Base-by-base conservation (phyloP, 2,888 invertebrate genomes). In the Agriopis leucophaearia region DNA sequence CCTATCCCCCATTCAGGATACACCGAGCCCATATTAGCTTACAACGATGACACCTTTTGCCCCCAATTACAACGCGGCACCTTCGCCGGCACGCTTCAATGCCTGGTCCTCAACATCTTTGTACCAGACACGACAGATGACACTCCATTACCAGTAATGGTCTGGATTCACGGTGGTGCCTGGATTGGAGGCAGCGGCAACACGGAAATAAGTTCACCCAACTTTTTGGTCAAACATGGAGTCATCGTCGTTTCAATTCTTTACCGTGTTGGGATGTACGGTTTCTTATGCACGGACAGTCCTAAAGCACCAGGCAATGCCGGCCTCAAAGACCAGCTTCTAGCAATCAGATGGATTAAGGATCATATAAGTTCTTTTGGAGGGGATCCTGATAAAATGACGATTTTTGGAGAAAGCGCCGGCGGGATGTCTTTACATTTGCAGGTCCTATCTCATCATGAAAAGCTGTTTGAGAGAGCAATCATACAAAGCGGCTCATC, bases 291-390 rank as follows among this genome's bases (percentile, higher is more conserved):
- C 52, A 55, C 76, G 0, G 74, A 78, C 36, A 77, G 68, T 4
- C 70, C 75, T 1, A 76, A 77, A 7, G 71, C 79, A 6, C 78
- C 82, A 2, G 84, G 84, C 6, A 84, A 83, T 58, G 77, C 79
- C 63, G 84, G 82, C 0, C 51, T 83, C 1, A 83, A 77, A 64
- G 83, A 83, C 50, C 80, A 80, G 47, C 18, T 74, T 0, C 45
- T 78, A 27, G 83, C 78, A 0, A 38, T 84, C 0, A 66, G 72
- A 45, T 84, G 84, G 84, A 62, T 82, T 1, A 74, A 77, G 27
- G 71, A 76, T 5, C 80, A 84, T 62, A 83, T 83, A 15, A 70
- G 36, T 7, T 42, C 70, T 10, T 83, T 83, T 36, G 79, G 82
- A 7, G 83, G 83, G 0, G 74, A 83, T 45, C 42, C 71, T 0